These are phyloP conservation scores for Platycnemis pennipes DNA, from an alignment of 2,888 invertebrate genomes.

Conservation along the genomic window DNA sequence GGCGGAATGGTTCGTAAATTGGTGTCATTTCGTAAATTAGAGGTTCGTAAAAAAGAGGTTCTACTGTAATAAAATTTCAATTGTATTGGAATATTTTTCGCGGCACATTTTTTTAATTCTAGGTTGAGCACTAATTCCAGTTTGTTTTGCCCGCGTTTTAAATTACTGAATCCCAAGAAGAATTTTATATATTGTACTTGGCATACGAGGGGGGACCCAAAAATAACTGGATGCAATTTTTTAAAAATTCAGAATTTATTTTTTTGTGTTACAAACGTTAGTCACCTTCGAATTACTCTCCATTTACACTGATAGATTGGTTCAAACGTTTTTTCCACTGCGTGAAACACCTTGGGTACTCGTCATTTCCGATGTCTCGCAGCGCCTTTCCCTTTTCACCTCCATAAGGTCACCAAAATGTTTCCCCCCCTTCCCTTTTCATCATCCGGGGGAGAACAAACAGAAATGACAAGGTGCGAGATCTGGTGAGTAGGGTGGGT, in stretches of 20 bases:
- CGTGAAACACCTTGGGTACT: background rate
- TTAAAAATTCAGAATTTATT: slow-evolving; percentile 9
- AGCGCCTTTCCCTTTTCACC: background rate
- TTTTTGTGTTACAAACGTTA: background rate
- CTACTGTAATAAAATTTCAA: too few relatives aligned
- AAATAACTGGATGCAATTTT: slow-evolving; percentile 13
- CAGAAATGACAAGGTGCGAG: background rate
- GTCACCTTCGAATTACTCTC: background rate
- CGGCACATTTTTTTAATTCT: too few relatives aligned
- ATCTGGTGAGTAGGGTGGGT: background rate
- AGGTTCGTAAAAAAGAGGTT: too few relatives aligned
- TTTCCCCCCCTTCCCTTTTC: background rate
- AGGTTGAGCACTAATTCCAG: too few relatives aligned
- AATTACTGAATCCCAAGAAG: too few relatives aligned
- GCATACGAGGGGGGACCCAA: background rate
- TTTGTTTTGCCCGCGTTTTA: too few relatives aligned
- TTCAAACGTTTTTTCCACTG: background rate
- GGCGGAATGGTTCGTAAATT: too few relatives aligned
- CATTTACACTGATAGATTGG: background rate
- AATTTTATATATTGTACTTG: background rate
- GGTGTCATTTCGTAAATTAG: too few relatives aligned
- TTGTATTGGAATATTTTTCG: too few relatives aligned
- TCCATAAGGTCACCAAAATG: too few relatives aligned
- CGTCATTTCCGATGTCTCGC: background rate
- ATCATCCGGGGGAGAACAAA: background rate